These are phyloP conservation scores for Melanotus villosus DNA, from an alignment of 2,888 invertebrate species.

Conservation along the genomic window DNA sequence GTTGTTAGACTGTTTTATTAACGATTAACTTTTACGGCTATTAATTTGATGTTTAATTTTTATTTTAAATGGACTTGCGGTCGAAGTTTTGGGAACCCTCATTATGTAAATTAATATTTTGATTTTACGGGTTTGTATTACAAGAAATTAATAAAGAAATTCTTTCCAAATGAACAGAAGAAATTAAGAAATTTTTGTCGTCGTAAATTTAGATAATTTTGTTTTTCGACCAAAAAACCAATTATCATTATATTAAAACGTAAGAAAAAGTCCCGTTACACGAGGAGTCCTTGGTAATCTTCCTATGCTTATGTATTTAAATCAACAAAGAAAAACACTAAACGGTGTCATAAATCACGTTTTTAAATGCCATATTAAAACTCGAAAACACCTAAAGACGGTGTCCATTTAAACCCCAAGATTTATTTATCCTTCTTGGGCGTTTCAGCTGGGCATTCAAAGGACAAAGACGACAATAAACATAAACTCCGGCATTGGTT, in stretches of 20 bases:
- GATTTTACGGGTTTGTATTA: not conserved
- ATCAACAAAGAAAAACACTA: slow-evolving; percentile 61
- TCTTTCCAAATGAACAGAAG: too few relatives aligned
- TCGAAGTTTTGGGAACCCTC: slow-evolving; percentile 28
- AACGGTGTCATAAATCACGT: slow-evolving; percentile 61
- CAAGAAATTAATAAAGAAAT: too few relatives aligned
- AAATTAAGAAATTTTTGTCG: too few relatives aligned
- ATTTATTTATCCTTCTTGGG: slow-evolving; percentile 36
- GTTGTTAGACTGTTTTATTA: slow-evolving; percentile 51
- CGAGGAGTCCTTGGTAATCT: not conserved
- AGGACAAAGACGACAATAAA: slow-evolving; percentile 32
- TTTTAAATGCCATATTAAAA: slow-evolving; percentile 59
- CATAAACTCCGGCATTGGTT: slow-evolving; percentile 28
- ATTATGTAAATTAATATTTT: slow-evolving; percentile 44
- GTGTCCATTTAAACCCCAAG: slow-evolving; percentile 36
- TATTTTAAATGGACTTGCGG: slow-evolving; percentile 38
- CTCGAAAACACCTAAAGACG: slow-evolving; percentile 53
- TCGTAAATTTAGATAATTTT: too few relatives aligned
- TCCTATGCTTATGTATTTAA: slow-evolving; percentile 50
- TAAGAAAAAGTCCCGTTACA: not conserved
- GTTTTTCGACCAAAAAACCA: too few relatives aligned
- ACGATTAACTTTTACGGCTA: slow-evolving; percentile 49
- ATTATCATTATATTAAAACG: too few relatives aligned
- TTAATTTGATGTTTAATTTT: slow-evolving; percentile 48
- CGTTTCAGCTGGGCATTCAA: slow-evolving; percentile 1